Percentiles rank a stretch among this genome's conserved stretches.
phyloP scores from a whole-genome alignment of 37 sponge, comb jelly and placozoan species.

The Petrosia ficiformis region DNA sequence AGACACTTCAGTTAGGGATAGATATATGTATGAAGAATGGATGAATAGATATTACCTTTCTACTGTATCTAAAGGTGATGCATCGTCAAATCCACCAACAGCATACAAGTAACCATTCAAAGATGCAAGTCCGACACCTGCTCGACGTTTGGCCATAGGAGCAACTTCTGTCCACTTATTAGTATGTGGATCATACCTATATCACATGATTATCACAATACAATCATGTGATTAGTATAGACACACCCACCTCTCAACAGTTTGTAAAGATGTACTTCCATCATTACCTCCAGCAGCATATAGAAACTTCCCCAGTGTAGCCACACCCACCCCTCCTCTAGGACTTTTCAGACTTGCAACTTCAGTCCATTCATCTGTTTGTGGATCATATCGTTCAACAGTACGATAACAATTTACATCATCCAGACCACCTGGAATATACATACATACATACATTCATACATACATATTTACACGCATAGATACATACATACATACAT shows the following conservation, averaged over 20 bases:
- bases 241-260: conserved; percentile 67
- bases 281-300: conserved; percentile 92
- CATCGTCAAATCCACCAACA: conserved; percentile 96
- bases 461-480: not conserved
- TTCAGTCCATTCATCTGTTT: conserved; percentile 75
- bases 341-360: conserved; percentile 70
- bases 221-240: not conserved
- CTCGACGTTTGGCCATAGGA: conserved; percentile 78
- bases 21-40: not conserved
- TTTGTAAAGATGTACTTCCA: conserved; percentile 73
- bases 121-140: conserved; percentile 84
- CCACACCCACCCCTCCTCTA: conserved; percentile 90
- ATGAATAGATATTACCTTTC: conserved; percentile 53
- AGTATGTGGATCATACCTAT: conserved; percentile 84
- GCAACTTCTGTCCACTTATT: conserved; percentile 84
- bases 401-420: conserved; percentile 81
- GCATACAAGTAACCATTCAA: conserved; percentile 89
- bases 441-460: not conserved
- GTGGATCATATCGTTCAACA: conserved; percentile 88
- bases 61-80: conserved; percentile 78
- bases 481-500: no score
- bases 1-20: no score
- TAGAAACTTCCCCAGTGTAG: conserved; percentile 68
- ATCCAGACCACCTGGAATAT: conserved; percentile 80
- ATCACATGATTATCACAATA: not conserved